These are phyloP conservation scores for Hypothenemus hampei DNA, from an alignment of 1,140 invertebrate genomes.

Conservation along the genomic window DNA sequence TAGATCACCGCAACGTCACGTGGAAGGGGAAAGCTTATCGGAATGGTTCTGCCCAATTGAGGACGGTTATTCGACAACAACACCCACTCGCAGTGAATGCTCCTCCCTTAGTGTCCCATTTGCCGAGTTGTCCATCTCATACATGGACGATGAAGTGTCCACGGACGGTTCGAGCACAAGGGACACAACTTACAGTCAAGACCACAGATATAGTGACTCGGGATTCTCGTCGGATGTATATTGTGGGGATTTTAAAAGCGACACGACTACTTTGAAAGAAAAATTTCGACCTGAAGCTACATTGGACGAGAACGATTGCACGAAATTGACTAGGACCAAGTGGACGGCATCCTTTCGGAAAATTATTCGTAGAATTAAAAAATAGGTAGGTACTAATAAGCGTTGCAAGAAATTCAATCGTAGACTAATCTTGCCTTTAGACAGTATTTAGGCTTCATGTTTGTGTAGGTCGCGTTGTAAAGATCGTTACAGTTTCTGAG, in stretches of 20 bases:
- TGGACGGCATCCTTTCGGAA: conserved; percentile 45
- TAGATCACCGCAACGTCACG: conserved; percentile 41
- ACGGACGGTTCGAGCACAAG: conserved; percentile 30
- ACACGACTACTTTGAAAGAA: conserved; percentile 37
- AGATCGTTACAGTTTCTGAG: no score
- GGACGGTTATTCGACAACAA: conserved; percentile 9
- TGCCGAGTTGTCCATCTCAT: conserved; percentile 42
- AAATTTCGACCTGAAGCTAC: conserved; percentile 41
- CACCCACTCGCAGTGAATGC: conserved; percentile 35
- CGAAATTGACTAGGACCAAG: conserved; percentile 43
- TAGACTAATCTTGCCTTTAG: no score
- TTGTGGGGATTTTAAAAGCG: conserved; percentile 42
- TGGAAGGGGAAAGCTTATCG: conserved; percentile 42
- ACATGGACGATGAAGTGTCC: conserved; percentile 44
- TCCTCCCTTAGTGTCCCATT: conserved; percentile 43
- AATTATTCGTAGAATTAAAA: conserved; percentile 41
- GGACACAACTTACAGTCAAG: conserved; percentile 19
- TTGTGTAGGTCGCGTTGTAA: no score
- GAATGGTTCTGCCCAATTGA: conserved; percentile 43
- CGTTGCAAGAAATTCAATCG: no score
- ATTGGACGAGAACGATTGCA: conserved; percentile 42
- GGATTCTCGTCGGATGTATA: conserved; percentile 45
- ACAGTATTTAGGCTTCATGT: no score
- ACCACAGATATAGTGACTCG: conserved; percentile 37
- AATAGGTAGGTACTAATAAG: no score